Percentiles rank a stretch among this genome's conserved stretches.
Evolutionary conservation across 2,888 invertebrate genomes (phyloP).

Genomic region (Aporophyla lueneburgensis): DNA sequence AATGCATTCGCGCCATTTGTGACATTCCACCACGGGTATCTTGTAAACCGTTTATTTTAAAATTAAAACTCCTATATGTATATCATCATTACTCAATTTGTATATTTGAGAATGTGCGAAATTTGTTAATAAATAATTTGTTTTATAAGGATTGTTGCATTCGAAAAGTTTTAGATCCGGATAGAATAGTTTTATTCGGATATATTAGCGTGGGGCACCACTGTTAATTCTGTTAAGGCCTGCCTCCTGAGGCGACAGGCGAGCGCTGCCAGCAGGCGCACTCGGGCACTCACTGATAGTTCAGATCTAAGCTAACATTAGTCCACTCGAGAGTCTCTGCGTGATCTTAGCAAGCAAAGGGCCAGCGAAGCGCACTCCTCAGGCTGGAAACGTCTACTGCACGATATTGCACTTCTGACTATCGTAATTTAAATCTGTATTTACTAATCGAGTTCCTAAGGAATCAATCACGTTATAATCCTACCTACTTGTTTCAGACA

Average conservation of each 20-base stretch:
- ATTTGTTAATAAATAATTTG: no score
- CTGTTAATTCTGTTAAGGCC: neutral
- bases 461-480: neutral
- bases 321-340: neutral
- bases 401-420: neutral
- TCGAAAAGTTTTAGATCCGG: no score
- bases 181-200: no score
- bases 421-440: neutral
- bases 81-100: no score
- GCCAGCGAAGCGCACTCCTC: neutral
- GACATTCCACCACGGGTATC: no score
- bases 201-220: no score
- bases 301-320: neutral
- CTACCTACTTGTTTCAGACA: neutral
- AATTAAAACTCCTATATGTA: no score
- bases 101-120: no score
- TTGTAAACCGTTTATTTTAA: no score
- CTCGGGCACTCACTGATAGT: neutral
- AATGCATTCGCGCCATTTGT: no score
- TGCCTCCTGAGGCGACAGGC: neutral
- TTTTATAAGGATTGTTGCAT: no score
- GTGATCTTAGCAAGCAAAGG: neutral
- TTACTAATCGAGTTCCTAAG: neutral
- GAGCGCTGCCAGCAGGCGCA: neutral
- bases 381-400: neutral